Conservation (phyloP, 2,888 invertebrate species). For the Tethea ocularis region DNA sequence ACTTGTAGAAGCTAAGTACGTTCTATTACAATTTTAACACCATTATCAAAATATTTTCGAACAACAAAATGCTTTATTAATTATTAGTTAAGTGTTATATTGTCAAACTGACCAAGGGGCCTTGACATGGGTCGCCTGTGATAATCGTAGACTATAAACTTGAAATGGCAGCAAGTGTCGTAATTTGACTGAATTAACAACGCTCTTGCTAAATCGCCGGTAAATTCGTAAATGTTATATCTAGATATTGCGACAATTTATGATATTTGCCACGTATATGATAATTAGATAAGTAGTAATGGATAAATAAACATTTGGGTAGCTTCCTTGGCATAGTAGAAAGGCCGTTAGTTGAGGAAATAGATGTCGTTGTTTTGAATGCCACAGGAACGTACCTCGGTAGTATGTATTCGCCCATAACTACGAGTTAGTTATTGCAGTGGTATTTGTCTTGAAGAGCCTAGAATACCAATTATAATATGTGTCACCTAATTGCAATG, state of each 20-base stretch:
- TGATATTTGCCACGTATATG: slow-evolving; percentile 1
- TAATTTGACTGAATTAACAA: slow-evolving; percentile 24
- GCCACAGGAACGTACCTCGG: slow-evolving; percentile 25
- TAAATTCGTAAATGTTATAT: slow-evolving; percentile 6
- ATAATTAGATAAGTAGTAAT: not conserved
- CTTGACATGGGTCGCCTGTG: slow-evolving; percentile 50
- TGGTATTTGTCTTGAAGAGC: not conserved
- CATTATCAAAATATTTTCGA: not conserved
- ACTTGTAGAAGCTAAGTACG: not conserved
- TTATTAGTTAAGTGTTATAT: slow-evolving; percentile 19
- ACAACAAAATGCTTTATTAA: not conserved
- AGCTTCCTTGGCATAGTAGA: not conserved
- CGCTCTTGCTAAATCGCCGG: slow-evolving; percentile 25
- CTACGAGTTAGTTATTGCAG: not conserved
- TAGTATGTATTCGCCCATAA: slow-evolving; percentile 8
- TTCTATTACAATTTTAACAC: slow-evolving; percentile 5
- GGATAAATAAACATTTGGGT: not conserved
- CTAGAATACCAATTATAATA: no score
- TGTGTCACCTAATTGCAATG: no score
- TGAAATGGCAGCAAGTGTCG: slow-evolving; percentile 38
- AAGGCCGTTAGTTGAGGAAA: slow-evolving; percentile 1
- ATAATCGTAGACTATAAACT: slow-evolving; percentile 31
- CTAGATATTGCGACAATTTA: not conserved
- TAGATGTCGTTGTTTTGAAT: slow-evolving; percentile 15
- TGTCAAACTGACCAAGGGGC: slow-evolving; percentile 26